Base-by-base conservation (phyloP, 2,888 invertebrate genomes). In the Agrotis segetum region DNA sequence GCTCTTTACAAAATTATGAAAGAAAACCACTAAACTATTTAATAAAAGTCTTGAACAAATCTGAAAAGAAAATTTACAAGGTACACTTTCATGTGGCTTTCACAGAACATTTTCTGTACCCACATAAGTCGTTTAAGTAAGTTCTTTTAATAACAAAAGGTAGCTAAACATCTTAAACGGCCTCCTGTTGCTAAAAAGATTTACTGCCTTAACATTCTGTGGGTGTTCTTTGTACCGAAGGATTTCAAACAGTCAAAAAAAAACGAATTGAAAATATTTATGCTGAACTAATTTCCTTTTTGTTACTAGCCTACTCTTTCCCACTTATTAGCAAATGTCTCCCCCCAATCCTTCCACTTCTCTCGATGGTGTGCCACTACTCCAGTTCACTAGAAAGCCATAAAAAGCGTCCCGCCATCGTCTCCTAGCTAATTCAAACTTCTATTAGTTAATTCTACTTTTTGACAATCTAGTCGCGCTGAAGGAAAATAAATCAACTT, bases 131-230 rank as follows among this genome's bases (percentile, higher is more conserved):
- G 69, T 74, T 61, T 56, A 70, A 72, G 66, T 52, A 71, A 74
- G 61, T 77, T 80, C 17, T 74, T 83, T 76, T 79, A 76, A 71
- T 74, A 76, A 74, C 59, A 69, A 79, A 77, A 4, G 71, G 67
- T 69, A 68, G 59, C 49, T n/a, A 75, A 74, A 77, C 73, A 70
- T 49, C 47, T 71, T 80, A 68, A 74, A 75, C 70, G 50, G 59
- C 81, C 77, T 85, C 81, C 84, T 74, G 74, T 74, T 70, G 71
- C 61, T 67, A 62, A 46, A 56, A 52, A 75, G 60, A 75, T 77
- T 74, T 79, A 74, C 52, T 68, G 55, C 9, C 21, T 6, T 72
- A 24, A 79, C 55, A 74, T 79, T 56, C 21, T 9, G 55, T 21
- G 53, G 58, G 29, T 29, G 46, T 64, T 34, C 34, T 40, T 40